A percentile compares a stretch with the other conserved stretches of the same genome.
Conservation (phyloP, 2,888 invertebrate genomes). For the Lycocerus yunnanus region DNA sequence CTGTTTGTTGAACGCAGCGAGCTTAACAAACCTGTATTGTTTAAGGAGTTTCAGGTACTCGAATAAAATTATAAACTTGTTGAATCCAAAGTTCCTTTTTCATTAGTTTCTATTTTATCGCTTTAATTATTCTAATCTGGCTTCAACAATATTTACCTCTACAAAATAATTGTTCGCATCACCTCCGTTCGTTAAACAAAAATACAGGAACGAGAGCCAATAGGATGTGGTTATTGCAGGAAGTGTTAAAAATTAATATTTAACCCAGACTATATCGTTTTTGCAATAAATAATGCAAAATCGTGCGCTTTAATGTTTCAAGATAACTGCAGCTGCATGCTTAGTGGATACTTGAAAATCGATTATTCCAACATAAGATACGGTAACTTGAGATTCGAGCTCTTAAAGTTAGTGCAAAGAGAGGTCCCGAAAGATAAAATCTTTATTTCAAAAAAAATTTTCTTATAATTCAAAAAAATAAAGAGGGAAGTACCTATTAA, state of each 20-base stretch:
- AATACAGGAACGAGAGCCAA: neutral
- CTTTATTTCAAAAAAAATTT: neutral
- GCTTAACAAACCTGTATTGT: slow-evolving; percentile 16
- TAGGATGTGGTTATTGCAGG: neutral
- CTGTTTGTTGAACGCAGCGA: slow-evolving; percentile 12
- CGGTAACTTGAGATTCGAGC: neutral
- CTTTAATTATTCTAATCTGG: neutral
- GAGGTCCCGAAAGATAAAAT: neutral
- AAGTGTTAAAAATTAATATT: neutral
- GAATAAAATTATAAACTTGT: slow-evolving; percentile 11
- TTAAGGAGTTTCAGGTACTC: slow-evolving; percentile 11
- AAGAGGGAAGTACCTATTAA: neutral
- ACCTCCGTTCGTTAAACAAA: neutral
- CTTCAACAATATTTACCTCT: neutral
- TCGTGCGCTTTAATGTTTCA: neutral
- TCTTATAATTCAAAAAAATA: neutral
- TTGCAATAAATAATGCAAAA: neutral
- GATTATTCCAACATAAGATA: neutral
- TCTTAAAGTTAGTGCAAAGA: neutral
- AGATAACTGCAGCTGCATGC: neutral
- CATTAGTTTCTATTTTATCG: neutral
- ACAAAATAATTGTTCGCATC: no score
- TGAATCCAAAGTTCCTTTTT: neutral
- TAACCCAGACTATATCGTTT: neutral
- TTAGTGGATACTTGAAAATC: neutral